Conservation (phyloP, 1,140 invertebrate species). For the Drosophila parabipectinata region DNA sequence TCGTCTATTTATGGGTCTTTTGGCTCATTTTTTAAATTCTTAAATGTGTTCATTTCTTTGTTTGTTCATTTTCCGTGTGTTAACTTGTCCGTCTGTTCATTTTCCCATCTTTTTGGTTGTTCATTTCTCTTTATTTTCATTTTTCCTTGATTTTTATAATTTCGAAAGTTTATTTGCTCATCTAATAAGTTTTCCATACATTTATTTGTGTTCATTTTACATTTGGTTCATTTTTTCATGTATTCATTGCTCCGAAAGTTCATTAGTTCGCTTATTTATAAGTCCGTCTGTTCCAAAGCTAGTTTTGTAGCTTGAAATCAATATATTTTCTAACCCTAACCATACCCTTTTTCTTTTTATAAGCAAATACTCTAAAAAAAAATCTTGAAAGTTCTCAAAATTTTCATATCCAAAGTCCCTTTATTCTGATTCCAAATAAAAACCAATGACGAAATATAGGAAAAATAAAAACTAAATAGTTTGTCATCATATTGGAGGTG, state of each 20-base stretch:
- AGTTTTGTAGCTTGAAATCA: too few species aligned
- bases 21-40: too few species aligned
- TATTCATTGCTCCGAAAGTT: too few species aligned
- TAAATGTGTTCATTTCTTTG: too few species aligned
- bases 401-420: not conserved
- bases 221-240: too few species aligned
- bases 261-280: not conserved
- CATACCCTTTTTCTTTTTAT: too few species aligned
- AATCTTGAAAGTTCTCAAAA: too few species aligned
- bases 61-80: not conserved
- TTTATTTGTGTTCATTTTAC: not conserved
- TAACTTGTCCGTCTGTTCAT: not conserved
- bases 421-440: conserved; percentile 46
- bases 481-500: conserved; percentile 14
- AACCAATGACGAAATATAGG: conserved; percentile 41
- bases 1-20: too few species aligned
- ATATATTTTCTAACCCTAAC: not conserved
- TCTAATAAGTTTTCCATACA: not conserved
- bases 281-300: too few species aligned
- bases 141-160: too few species aligned
- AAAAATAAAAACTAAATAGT: conserved; percentile 22
- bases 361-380: not conserved
- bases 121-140: too few species aligned
- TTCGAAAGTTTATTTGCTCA: too few species aligned
- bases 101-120: not conserved